A percentile compares a stretch with the other conserved stretches of the same genome.
Conservation (phyloP, 1,140 invertebrate genomes). For the Philopotamus ludificatus region DNA sequence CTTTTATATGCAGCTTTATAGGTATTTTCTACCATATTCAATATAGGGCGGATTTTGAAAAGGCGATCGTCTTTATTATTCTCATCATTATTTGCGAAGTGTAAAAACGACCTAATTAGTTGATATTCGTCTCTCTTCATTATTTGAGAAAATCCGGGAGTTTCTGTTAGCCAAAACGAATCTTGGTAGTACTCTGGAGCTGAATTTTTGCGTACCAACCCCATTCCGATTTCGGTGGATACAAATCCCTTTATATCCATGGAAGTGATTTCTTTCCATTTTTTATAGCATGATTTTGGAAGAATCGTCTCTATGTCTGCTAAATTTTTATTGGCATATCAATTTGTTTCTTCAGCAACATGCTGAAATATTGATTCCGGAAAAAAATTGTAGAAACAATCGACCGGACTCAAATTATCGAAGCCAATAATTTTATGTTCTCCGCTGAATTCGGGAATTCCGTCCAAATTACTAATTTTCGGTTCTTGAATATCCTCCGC, state of each 20-base stretch:
- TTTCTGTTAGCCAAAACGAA: conserved; percentile 1
- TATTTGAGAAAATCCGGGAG: conserved; percentile 3
- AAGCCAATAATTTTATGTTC: conserved; percentile 6
- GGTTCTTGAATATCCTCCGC: not conserved
- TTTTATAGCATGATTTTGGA: not conserved
- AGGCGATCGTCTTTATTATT: not conserved
- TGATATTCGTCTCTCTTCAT: conserved; percentile 5
- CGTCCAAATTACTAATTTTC: not conserved
- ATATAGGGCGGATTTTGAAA: not conserved
- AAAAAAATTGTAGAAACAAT: conserved; percentile 4
- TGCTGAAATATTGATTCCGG: not conserved
- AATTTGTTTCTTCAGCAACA: conserved; percentile 1
- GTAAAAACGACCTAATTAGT: conserved; percentile 5
- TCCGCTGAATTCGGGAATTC: conserved; percentile 6
- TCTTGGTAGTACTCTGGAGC: conserved; percentile 1
- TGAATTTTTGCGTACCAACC: conserved; percentile 5
- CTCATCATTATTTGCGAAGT: conserved; percentile 2
- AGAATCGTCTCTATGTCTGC: not conserved
- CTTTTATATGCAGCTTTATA: not conserved
- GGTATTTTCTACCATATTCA: conserved; percentile 1
- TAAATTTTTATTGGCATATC: not conserved
- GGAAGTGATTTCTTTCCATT: conserved; percentile 1
- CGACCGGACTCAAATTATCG: not conserved
- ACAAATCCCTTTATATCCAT: conserved; percentile 2
- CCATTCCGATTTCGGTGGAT: conserved; percentile 6